These are phyloP conservation scores for Blastobasis lacticolella DNA, from an alignment of 2,888 invertebrate genomes.

Conservation along the genomic window DNA sequence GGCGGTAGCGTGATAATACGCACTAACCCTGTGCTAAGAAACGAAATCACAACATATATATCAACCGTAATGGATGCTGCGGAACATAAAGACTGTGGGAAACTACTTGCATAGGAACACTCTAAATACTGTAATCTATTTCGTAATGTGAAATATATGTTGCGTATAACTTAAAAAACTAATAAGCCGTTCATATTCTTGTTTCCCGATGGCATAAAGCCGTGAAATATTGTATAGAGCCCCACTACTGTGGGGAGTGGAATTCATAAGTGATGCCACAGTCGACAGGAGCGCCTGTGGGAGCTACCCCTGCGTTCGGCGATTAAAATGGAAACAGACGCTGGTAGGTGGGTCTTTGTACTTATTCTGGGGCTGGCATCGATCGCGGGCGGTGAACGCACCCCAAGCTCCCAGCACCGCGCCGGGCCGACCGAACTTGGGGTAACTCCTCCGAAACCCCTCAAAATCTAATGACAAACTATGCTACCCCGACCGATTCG, in stretches of 20 bases:
- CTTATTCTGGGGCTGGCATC: conserved; percentile 54
- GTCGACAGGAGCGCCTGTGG: conserved; percentile 19
- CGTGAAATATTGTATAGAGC: conserved; percentile 18
- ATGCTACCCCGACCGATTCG: conserved; percentile 22
- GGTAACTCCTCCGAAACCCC: conserved; percentile 39
- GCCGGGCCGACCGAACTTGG: conserved; percentile 33
- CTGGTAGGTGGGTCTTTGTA: conserved; percentile 47
- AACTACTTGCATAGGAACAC: conserved; percentile 16
- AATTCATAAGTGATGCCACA: conserved; percentile 25
- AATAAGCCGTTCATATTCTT: too few relatives aligned
- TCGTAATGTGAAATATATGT: too few relatives aligned
- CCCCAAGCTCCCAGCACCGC: conserved; percentile 55
- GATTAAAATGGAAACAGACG: conserved; percentile 39
- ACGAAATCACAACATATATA: conserved; percentile 34
- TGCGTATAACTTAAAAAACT: too few relatives aligned
- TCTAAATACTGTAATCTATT: too few relatives aligned
- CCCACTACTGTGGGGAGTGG: conserved; percentile 19
- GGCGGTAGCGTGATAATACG: conserved; percentile 38
- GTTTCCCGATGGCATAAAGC: neutral
- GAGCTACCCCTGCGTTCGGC: conserved; percentile 23
- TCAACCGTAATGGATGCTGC: conserved; percentile 36
- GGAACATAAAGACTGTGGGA: conserved; percentile 38
- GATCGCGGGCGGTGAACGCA: conserved; percentile 67
- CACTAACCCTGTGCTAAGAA: conserved; percentile 33
- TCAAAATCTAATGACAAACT: conserved; percentile 36